Evolutionary conservation across 2,113 vertebrate species (phyloP).

Genomic region (human (Homo sapiens)): DNA sequence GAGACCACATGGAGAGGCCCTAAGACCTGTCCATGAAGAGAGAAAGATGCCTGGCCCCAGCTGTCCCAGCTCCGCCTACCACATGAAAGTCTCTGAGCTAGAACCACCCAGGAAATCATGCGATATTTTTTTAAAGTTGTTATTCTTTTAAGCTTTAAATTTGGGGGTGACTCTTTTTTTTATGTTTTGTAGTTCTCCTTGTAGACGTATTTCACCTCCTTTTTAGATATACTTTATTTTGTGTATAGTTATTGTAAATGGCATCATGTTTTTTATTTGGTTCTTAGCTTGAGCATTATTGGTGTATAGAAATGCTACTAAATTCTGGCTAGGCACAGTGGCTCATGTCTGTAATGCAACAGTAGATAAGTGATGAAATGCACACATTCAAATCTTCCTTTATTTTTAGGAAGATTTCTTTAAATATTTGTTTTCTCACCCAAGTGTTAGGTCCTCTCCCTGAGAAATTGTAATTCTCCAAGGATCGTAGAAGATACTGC

Average conservation of each 20-base stretch:
- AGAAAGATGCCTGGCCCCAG: background rate
- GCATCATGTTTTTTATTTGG: no score
- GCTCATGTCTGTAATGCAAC: background rate
- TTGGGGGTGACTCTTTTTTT: background rate
- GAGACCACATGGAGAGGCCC: background rate
- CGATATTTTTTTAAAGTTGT: background rate
- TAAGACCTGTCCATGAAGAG: background rate
- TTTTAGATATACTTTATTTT: no score
- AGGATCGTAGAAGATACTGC: no score
- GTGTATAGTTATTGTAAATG: no score
- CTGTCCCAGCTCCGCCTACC: background rate
- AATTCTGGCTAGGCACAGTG: no score
- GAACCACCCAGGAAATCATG: background rate
- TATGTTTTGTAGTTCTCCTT: no score
- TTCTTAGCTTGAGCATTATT: no score
- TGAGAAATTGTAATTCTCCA: background rate
- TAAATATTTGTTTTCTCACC: background rate
- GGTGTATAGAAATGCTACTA: no score
- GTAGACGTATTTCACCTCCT: no score
- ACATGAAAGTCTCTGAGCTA: background rate
- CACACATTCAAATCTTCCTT: background rate
- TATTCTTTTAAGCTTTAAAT: background rate
- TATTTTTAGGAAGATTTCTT: background rate
- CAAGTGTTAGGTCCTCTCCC: background rate
- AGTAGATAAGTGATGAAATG: background rate